Conservation (phyloP, 1,140 invertebrate genomes). For the Proales similis region DNA sequence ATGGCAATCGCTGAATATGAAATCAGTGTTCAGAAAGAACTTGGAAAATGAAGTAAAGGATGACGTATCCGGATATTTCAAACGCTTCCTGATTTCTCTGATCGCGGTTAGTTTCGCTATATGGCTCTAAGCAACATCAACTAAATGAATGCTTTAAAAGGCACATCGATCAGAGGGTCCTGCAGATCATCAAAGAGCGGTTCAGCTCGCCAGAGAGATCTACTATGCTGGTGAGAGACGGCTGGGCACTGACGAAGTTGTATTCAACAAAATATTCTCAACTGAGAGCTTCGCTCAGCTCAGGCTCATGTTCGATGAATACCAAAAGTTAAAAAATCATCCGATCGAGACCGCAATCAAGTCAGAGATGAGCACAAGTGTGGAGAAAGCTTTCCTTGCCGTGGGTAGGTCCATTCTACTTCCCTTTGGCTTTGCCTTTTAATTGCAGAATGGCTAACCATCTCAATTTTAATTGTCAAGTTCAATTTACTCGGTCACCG, state of each 20-base stretch:
- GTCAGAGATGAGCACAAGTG: constrained; percentile 20
- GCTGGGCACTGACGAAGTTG: constrained; percentile 30
- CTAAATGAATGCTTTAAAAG: too few relatives aligned
- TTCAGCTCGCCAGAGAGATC: constrained; percentile 16
- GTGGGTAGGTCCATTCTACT: constrained; percentile 1
- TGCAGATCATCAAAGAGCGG: constrained; percentile 32
- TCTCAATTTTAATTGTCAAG: constrained; percentile 2
- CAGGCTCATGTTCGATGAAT: constrained; percentile 28
- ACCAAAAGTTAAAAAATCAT: constrained; percentile 38
- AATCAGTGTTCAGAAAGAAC: constrained; percentile 47
- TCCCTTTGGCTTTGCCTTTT: too few relatives aligned
- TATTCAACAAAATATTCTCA: constrained; percentile 24
- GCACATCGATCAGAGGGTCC: constrained; percentile 29
- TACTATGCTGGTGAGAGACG: constrained; percentile 26
- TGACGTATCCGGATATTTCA: constrained; percentile 54
- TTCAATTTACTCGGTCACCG: constrained; percentile 4
- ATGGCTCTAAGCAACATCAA: too few relatives aligned
- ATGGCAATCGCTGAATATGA: constrained; percentile 42
- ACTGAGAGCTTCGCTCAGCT: constrained; percentile 4
- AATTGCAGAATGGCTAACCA: neutral
- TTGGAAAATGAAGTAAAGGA: constrained; percentile 51
- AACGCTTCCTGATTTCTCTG: constrained; percentile 47
- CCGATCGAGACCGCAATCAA: constrained; percentile 15
- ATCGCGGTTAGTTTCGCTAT: too few relatives aligned
- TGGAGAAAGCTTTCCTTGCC: constrained; percentile 14